Evolutionary conservation across 2,113 vertebrate species (phyloP).

Genomic region (Hylia prasina): DNA sequence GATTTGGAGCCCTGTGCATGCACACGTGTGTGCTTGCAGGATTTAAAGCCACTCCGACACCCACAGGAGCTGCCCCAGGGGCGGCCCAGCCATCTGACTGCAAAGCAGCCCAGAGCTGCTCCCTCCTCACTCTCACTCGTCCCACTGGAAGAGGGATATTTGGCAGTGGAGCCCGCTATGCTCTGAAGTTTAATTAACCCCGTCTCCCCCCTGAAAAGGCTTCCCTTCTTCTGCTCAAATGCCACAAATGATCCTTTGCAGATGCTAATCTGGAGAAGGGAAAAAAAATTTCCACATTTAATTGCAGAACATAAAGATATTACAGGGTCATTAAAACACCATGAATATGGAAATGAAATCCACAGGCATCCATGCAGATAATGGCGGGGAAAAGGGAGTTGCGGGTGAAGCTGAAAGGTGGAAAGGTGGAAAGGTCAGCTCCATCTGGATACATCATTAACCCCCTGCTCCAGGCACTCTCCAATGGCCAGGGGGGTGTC

Average conservation of each 20-base stretch:
- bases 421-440: neutral
- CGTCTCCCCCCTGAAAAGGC: neutral
- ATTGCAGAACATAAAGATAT: conserved; percentile 50
- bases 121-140: neutral
- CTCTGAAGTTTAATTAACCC: conserved; percentile 25
- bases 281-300: neutral
- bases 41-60: neutral
- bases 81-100: neutral
- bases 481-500: neutral
- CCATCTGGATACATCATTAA: neutral
- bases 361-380: conserved; percentile 27
- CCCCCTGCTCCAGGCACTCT: neutral
- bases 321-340: conserved; percentile 48
- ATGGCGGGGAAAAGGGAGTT: neutral
- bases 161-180: neutral
- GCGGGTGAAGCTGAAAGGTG: conserved; percentile 23
- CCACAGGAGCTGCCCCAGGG: neutral
- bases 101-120: neutral
- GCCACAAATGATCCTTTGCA: conserved; percentile 9
- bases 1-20: accelerated
- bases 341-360: conserved; percentile 65
- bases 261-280: conserved; percentile 4
- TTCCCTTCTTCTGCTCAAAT: neutral
- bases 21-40: too few species aligned
- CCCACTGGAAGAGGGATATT: neutral